Percentiles rank a stretch among this genome's conserved stretches.
phyloP scores from a whole-genome alignment of 2,888 invertebrate genomes.

The Stenotaenia linearis region DNA sequence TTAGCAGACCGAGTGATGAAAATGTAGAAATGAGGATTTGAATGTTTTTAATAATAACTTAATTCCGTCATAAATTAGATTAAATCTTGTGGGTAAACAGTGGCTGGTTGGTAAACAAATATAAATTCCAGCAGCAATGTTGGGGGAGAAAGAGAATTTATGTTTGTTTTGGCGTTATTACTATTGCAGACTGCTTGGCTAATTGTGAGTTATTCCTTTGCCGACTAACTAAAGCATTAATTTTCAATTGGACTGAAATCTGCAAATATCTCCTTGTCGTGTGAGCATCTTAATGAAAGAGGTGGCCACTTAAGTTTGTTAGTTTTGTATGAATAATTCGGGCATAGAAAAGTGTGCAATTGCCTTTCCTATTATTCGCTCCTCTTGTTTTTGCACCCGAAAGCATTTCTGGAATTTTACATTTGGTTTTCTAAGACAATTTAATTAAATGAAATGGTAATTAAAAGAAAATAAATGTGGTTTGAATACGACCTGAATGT shows the following conservation, averaged over 20 bases:
- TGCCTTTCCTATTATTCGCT: not conserved
- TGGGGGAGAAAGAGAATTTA: slow-evolving; percentile 8
- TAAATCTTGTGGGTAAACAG: slow-evolving; percentile 1
- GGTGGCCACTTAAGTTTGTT: not conserved
- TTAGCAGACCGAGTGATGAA: not conserved
- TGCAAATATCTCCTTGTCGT: not conserved
- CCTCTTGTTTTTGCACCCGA: not conserved
- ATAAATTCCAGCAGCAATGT: not conserved
- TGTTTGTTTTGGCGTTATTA: slow-evolving; percentile 15
- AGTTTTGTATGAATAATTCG: not conserved
- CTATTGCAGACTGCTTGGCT: slow-evolving; percentile 1
- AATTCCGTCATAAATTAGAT: slow-evolving; percentile 2
- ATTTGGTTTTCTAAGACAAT: not conserved
- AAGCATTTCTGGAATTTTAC: not conserved
- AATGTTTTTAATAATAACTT: not conserved
- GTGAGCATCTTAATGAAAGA: not conserved
- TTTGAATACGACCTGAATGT: not conserved
- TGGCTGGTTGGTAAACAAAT: not conserved
- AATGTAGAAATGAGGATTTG: not conserved
- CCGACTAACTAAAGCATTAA: not conserved
- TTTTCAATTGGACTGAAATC: slow-evolving; percentile 5
- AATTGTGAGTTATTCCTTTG: not conserved
- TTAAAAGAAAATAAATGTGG: not conserved
- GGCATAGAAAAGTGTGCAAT: not conserved
- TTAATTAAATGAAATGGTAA: not conserved